Percentiles rank a stretch among this genome's conserved stretches.
These are phyloP conservation scores for Macrosoma leucophasiata DNA, from an alignment of 2,888 invertebrate species.

Conservation along the genomic window DNA sequence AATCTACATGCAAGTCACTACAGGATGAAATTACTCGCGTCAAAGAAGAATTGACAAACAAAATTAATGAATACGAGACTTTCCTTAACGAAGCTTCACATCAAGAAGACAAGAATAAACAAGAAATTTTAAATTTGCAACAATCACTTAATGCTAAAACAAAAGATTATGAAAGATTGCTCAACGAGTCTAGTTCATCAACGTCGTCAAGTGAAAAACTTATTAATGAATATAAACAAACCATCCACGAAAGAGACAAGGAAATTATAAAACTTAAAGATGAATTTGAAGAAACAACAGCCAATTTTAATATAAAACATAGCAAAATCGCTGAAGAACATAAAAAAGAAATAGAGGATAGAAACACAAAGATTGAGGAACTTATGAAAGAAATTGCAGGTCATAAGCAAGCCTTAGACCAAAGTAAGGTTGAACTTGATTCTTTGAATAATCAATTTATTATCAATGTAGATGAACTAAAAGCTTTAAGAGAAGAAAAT, in stretches of 20 bases:
- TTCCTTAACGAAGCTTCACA: conserved; percentile 58
- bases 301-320: conserved; percentile 66
- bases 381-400: conserved; percentile 66
- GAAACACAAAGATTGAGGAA: conserved; percentile 67
- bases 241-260: conserved; percentile 71
- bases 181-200: conserved; percentile 53
- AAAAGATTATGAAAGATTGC: conserved; percentile 55
- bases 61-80: conserved; percentile 67
- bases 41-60: conserved; percentile 54
- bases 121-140: conserved; percentile 57
- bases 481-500: conserved; percentile 59
- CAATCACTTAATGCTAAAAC: conserved; percentile 53
- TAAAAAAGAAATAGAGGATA: conserved; percentile 67
- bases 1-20: conserved; percentile 45
- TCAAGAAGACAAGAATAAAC: conserved; percentile 57
- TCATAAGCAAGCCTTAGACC: conserved; percentile 60
- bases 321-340: conserved; percentile 70
- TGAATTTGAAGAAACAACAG: conserved; percentile 65
- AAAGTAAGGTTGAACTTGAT: conserved; percentile 65
- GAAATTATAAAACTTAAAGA: conserved; percentile 69
- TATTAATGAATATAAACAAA: conserved; percentile 63
- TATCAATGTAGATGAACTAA: conserved; percentile 57
- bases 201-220: conserved; percentile 57
- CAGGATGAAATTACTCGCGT: conserved; percentile 55
- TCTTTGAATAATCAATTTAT: conserved; percentile 63